Conservation (phyloP, 2,888 invertebrate genomes). For the Phragmatobia fuliginosa region DNA sequence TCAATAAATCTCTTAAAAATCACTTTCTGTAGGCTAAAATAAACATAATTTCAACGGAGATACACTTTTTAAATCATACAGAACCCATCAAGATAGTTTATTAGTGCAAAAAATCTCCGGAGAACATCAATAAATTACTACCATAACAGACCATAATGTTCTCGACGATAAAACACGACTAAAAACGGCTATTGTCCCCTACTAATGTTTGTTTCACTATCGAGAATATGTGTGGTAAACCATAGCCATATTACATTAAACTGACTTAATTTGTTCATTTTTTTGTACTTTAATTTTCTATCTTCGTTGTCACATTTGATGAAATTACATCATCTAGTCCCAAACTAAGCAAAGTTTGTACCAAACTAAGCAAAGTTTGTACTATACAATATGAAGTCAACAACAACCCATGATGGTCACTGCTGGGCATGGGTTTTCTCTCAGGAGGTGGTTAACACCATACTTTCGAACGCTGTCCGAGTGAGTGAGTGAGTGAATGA, state of each 20-base stretch:
- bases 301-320: rapidly evolving
- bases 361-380: no score
- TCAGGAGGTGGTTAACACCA: no score
- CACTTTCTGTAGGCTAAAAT: not conserved
- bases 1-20: no score
- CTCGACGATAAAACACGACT: constrained; percentile 3
- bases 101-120: constrained; percentile 7
- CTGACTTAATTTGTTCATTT: not conserved
- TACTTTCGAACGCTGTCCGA: no score
- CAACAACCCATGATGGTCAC: no score
- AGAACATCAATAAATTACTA: constrained; percentile 13
- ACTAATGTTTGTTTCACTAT: not conserved
- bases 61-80: not conserved
- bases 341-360: no score
- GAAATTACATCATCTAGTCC: no score
- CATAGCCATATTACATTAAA: not conserved
- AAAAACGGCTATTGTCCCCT: not conserved
- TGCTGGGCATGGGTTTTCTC: no score
- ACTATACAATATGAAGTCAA: no score
- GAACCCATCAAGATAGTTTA: not conserved
- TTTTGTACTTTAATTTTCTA: not conserved
- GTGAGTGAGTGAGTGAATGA: no score
- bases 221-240: not conserved
- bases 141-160: constrained; percentile 8
- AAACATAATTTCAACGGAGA: not conserved